Percentiles rank a stretch among this genome's conserved stretches.
Evolutionary conservation across 2,113 vertebrate genomes (phyloP).

Genomic region (Petrocephalus microphthalmus): DNA sequence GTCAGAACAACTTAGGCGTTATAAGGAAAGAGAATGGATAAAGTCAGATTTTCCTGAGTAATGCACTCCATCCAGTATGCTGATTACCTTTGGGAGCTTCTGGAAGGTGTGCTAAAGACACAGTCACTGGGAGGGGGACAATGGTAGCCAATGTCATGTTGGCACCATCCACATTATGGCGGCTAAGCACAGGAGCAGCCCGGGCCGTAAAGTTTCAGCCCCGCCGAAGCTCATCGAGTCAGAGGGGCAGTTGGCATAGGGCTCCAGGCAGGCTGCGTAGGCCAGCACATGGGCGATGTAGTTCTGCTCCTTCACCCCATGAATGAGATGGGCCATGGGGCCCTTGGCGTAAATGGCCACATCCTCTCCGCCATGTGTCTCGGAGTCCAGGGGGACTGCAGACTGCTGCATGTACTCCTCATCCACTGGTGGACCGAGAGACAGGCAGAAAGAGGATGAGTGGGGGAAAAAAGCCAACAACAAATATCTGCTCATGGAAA

Average conservation of each 20-base stretch:
- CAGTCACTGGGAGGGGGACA: not conserved
- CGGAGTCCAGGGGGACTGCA: slow-evolving; percentile 62
- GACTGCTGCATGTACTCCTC: slow-evolving; percentile 72
- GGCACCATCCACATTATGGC: slow-evolving; percentile 40
- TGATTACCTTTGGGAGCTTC: not conserved
- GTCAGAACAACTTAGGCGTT: not conserved
- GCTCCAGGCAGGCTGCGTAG: slow-evolving; percentile 65
- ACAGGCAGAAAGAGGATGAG: not conserved
- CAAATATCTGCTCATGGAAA: not conserved
- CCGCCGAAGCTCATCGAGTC: slow-evolving; percentile 24
- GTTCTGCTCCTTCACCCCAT: slow-evolving; percentile 70
- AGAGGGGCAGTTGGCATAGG: slow-evolving; percentile 59
- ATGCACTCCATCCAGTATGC: not conserved
- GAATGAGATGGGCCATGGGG: slow-evolving; percentile 71
- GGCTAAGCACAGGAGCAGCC: slow-evolving; percentile 37
- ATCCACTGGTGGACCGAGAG: slow-evolving; percentile 45
- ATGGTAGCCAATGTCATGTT: slow-evolving; percentile 48
- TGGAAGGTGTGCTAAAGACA: not conserved
- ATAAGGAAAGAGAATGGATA: not conserved
- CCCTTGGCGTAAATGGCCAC: slow-evolving; percentile 70
- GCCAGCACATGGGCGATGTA: slow-evolving; percentile 71
- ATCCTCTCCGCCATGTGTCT: slow-evolving; percentile 71
- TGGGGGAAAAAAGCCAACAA: not conserved
- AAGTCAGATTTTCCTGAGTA: slow-evolving; percentile 9
- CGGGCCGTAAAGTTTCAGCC: not conserved